Percentiles rank a stretch among this genome's conserved stretches.
Conservation (phyloP, 2,113 vertebrate genomes). For the Taurulus bubalis region DNA sequence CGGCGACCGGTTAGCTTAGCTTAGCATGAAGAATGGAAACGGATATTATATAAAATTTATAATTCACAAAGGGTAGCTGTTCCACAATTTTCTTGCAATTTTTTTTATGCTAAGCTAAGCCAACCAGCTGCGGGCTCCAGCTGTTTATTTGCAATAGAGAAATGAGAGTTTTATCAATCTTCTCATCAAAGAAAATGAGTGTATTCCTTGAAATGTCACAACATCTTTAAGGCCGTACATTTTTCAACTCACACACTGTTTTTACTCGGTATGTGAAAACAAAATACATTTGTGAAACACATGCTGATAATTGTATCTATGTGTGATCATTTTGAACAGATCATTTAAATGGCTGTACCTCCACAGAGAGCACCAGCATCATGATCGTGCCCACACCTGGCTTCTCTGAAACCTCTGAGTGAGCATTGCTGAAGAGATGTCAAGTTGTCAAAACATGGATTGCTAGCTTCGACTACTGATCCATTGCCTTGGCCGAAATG, state of each 20-base stretch:
- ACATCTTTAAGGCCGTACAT: background rate
- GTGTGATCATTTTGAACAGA: background rate
- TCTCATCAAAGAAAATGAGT: background rate
- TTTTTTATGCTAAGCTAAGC: background rate
- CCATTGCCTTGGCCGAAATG: slow-evolving; percentile 63
- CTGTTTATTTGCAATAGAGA: background rate
- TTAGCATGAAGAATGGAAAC: background rate
- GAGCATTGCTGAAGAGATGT: slow-evolving; percentile 62
- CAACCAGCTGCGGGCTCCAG: background rate
- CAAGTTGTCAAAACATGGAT: slow-evolving; percentile 60
- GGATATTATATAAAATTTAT: background rate
- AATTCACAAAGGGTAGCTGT: background rate
- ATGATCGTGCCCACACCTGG: slow-evolving; percentile 59
- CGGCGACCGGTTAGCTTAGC: no score
- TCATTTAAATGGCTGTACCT: slow-evolving; percentile 47
- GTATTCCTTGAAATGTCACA: background rate
- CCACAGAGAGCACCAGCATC: slow-evolving; percentile 62
- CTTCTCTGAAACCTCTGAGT: slow-evolving; percentile 39
- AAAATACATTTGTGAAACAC: background rate
- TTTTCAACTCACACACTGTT: background rate
- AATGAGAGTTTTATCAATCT: background rate
- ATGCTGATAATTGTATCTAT: background rate
- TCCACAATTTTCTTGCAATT: background rate
- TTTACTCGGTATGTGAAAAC: background rate
- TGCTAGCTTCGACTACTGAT: slow-evolving; percentile 46